These are phyloP conservation scores for Schrankia costaestrigalis DNA, from an alignment of 2,888 invertebrate species.

Conservation along the genomic window DNA sequence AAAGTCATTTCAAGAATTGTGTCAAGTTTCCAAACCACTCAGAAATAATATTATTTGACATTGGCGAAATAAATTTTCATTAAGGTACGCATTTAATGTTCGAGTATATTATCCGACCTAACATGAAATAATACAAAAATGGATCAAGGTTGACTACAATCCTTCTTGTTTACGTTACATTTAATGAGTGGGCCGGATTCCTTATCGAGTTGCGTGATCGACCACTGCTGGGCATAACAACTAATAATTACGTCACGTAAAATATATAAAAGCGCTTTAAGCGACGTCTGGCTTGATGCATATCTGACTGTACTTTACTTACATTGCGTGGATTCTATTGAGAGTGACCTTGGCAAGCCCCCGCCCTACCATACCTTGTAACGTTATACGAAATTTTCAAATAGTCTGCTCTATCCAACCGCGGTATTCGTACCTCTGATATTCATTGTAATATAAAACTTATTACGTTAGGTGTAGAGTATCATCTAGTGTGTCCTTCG, in stretches of 20 bases:
- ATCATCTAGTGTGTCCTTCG: constrained; percentile 40
- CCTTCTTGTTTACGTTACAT: constrained; percentile 55
- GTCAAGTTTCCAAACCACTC: too few relatives aligned
- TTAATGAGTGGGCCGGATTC: constrained; percentile 64
- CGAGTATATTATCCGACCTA: too few relatives aligned
- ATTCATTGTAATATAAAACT: constrained; percentile 37
- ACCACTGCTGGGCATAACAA: constrained; percentile 44
- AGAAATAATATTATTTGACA: too few relatives aligned
- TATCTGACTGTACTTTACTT: constrained; percentile 54
- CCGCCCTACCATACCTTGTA: constrained; percentile 45
- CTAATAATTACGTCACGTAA: constrained; percentile 63
- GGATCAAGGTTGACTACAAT: constrained; percentile 56
- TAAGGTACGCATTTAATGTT: too few relatives aligned
- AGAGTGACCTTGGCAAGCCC: constrained; percentile 72
- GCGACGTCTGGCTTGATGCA: constrained; percentile 52
- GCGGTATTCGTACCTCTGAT: constrained; percentile 58
- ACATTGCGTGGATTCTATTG: constrained; percentile 69
- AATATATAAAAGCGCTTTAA: constrained; percentile 52
- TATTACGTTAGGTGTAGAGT: constrained; percentile 44
- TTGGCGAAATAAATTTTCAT: too few relatives aligned
- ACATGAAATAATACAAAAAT: constrained; percentile 44
- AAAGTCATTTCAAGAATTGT: too few relatives aligned
- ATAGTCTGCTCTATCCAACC: constrained; percentile 65
- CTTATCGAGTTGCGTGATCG: constrained; percentile 68
- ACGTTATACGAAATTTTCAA: constrained; percentile 65